phyloP scores from a whole-genome alignment of 2,113 vertebrate species.

The Coracopsis vasa region DNA sequence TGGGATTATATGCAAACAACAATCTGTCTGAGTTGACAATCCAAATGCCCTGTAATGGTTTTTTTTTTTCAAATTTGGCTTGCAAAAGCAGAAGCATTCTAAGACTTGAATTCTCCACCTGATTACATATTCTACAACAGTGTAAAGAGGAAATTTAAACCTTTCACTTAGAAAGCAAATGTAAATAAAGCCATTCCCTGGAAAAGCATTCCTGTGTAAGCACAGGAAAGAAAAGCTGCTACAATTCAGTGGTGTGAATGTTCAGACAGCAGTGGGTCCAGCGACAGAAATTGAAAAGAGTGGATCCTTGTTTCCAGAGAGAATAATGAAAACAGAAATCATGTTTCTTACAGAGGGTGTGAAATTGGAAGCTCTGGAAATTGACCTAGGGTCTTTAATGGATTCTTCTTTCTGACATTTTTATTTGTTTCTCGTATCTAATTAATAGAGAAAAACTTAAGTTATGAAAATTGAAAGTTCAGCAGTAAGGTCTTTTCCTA shows the following conservation, averaged over 20 bases:
- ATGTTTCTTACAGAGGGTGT: neutral
- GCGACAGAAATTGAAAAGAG: neutral
- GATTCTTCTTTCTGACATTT: neutral
- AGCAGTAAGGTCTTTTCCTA: neutral
- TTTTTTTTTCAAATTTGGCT: neutral
- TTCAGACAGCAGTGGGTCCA: neutral
- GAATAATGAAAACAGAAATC: neutral
- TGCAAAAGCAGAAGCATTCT: neutral
- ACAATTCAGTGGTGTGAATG: neutral
- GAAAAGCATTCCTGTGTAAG: neutral
- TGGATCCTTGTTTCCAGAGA: neutral
- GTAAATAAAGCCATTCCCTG: neutral
- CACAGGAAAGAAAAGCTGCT: neutral
- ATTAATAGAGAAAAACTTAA: neutral
- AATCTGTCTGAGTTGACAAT: neutral
- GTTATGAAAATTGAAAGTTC: neutral
- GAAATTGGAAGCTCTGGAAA: neutral
- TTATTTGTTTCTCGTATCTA: neutral
- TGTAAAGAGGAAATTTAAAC: neutral
- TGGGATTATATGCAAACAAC: neutral
- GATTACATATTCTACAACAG: neutral
- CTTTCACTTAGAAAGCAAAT: neutral
- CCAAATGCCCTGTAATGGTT: neutral
- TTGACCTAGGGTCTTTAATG: fast-evolving
- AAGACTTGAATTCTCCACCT: neutral